Evolutionary conservation across 2,888 invertebrate species (phyloP).

Genomic region (Nemapogon koenigi): DNA sequence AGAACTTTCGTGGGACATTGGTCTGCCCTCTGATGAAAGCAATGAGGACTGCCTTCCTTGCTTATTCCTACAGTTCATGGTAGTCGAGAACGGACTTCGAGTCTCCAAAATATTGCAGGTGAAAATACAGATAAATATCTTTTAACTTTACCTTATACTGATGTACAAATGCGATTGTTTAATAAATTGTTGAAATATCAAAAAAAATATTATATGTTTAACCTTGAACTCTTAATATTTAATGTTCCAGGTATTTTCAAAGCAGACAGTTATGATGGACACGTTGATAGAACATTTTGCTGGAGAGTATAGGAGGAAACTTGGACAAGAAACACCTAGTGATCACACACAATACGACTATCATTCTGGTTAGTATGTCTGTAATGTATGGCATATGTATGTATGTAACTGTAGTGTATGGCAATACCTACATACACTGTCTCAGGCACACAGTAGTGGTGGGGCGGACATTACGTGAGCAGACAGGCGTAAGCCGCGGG

Average conservation of each 20-base stretch:
- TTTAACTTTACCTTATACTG: too few relatives aligned
- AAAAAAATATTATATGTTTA: too few relatives aligned
- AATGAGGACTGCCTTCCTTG: constrained; percentile 90
- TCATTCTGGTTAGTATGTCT: constrained; percentile 34
- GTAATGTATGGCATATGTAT: too few relatives aligned
- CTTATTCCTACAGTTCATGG: constrained; percentile 88
- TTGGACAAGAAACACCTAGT: constrained; percentile 56
- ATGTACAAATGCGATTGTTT: too few relatives aligned
- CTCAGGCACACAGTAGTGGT: too few relatives aligned
- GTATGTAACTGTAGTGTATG: too few relatives aligned
- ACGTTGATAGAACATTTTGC: constrained; percentile 84
- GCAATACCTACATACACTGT: too few relatives aligned
- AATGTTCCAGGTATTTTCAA: constrained; percentile 65
- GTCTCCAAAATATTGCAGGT: constrained; percentile 84
- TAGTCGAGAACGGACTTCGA: constrained; percentile 76
- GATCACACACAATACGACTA: constrained; percentile 57
- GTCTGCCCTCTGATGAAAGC: constrained; percentile 81
- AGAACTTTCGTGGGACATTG: constrained; percentile 92
- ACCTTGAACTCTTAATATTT: too few relatives aligned
- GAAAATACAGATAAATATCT: too few relatives aligned
- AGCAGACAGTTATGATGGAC: constrained; percentile 87
- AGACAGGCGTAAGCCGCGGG: too few relatives aligned
- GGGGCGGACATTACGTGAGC: too few relatives aligned
- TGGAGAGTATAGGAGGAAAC: constrained; percentile 72
- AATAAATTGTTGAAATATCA: too few relatives aligned